A percentile compares a stretch with the other conserved stretches of the same genome.
Evolutionary conservation across 2,888 invertebrate genomes (phyloP).

Genomic region (Caenorhabditis sp.): DNA sequence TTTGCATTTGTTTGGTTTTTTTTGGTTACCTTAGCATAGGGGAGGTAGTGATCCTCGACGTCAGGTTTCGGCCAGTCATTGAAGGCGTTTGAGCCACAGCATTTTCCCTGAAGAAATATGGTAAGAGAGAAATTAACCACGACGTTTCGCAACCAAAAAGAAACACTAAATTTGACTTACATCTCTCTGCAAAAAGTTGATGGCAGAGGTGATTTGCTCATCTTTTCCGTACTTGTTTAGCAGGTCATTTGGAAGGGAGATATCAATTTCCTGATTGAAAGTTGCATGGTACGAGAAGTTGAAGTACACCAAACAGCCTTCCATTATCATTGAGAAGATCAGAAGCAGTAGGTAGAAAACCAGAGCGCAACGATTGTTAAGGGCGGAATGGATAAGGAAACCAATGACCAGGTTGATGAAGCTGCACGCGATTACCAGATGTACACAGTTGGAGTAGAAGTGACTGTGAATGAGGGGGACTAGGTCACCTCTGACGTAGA

Average conservation of each 20-base stretch:
- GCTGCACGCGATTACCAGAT: slow-evolving; percentile 53
- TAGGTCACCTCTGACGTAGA: slow-evolving; percentile 43
- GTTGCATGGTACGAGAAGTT: slow-evolving; percentile 45
- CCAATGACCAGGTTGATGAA: slow-evolving; percentile 45
- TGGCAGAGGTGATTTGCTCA: slow-evolving; percentile 21
- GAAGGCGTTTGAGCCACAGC: slow-evolving; percentile 64
- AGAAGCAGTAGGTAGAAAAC: slow-evolving; percentile 41
- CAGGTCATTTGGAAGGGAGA: slow-evolving; percentile 33
- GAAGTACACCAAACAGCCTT: slow-evolving; percentile 44
- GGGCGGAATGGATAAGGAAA: slow-evolving; percentile 35
- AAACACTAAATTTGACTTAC: no score
- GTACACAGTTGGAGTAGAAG: slow-evolving; percentile 56
- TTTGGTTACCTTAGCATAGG: slow-evolving; percentile 30
- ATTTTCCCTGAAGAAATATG: slow-evolving; percentile 62
- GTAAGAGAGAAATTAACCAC: no score
- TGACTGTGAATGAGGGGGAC: slow-evolving; percentile 64
- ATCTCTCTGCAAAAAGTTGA: slow-evolving; percentile 45
- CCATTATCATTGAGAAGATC: slow-evolving; percentile 31
- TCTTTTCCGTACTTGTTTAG: slow-evolving; percentile 44
- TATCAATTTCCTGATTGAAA: slow-evolving; percentile 28
- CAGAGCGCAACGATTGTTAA: slow-evolving; percentile 34
- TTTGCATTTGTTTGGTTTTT: no score
- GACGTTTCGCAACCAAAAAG: no score
- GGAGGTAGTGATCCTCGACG: slow-evolving; percentile 51
- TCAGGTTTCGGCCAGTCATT: slow-evolving; percentile 65